phyloP scores from a whole-genome alignment of 2,888 invertebrate genomes.

The Entomobrya proxima region DNA sequence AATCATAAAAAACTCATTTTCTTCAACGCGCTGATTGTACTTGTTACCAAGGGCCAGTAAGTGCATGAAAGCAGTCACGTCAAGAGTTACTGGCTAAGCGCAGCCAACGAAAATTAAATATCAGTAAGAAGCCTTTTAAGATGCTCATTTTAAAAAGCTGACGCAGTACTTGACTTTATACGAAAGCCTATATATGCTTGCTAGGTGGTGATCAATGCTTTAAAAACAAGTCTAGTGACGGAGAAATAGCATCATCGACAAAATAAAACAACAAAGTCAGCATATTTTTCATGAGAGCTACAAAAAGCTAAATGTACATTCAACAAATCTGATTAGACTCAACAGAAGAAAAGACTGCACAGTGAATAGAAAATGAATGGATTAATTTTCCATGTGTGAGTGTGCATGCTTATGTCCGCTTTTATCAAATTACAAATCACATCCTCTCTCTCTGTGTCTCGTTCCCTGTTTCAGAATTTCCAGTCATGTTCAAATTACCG shows the following conservation, averaged over 20 bases:
- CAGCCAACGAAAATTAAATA: neutral
- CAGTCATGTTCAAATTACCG: conserved; percentile 40
- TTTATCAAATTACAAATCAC: conserved; percentile 50
- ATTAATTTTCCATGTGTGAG: conserved; percentile 40
- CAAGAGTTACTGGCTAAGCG: conserved; percentile 18
- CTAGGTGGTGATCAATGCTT: conserved; percentile 24
- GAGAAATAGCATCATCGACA: neutral
- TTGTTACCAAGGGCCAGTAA: conserved; percentile 9
- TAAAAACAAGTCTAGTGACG: neutral
- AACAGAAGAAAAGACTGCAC: neutral
- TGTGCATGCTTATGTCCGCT: conserved; percentile 30
- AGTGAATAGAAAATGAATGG: conserved; percentile 1
- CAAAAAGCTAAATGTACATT: too few species aligned
- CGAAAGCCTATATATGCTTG: neutral
- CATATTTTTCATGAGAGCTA: neutral
- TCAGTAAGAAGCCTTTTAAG: neutral
- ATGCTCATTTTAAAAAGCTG: conserved; percentile 4
- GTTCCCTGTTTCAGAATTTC: neutral
- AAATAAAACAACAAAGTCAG: conserved; percentile 8
- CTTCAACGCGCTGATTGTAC: neutral
- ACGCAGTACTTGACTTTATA: neutral
- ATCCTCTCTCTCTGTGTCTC: conserved; percentile 12
- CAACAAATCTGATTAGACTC: neutral
- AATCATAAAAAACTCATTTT: conserved; percentile 11
- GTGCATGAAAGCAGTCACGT: neutral